Evolutionary conservation across 2,797 vertebrate species (phyloP), one percentile per base, ranked within the genome.

Genomic region (Gallinago solitaria): DNA sequence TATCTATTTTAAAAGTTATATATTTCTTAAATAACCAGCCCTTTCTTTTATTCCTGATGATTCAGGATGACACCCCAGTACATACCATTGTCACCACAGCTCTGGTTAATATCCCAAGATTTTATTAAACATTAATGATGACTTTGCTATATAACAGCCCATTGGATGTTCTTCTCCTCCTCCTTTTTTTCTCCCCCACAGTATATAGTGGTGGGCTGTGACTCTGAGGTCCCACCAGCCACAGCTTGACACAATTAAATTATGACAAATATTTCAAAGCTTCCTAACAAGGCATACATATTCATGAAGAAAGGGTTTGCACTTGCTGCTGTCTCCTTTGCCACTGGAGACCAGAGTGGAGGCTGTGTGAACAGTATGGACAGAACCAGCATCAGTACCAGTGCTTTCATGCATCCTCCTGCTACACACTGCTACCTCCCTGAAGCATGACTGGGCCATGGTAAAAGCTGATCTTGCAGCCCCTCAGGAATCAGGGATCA

Each of bases 41-140:
- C 37, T 67, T 71, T 89, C 35, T 91, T 88, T 61, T 39, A 60
- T 68, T 89, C n/a, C 25, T 89, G 45, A 64, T 81, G 53, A 67
- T 86, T 87, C 83, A 54, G 51, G 65, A 81, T 79, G 54, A 88
- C 53, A 82, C 63, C 37, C 45, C 73, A 54, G 32, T 67, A 50
- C 73, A 73, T 63, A 54, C n/a, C 3, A 47, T 90, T 96, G 79
- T 93, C 83, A 94, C 23, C 43, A 91, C 73, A 95, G 92, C 64
- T 57, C 41, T 89, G 73, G 75, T 94, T 83, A 95, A 92, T 94
- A 93, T 90, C 77, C 56, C 35, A 77, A 56, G 53, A 87, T 94
- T 96, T 97, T 87, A 91, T 82, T 89, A 83, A 83, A 63, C 43
- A 83, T 69, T 82, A 86, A 77, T 89, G 87, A 83, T 83, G 35